Evolutionary conservation across 2,888 invertebrate species (phyloP), one percentile per base, ranked within the genome.

Genomic region (Bombylius discolor): DNA sequence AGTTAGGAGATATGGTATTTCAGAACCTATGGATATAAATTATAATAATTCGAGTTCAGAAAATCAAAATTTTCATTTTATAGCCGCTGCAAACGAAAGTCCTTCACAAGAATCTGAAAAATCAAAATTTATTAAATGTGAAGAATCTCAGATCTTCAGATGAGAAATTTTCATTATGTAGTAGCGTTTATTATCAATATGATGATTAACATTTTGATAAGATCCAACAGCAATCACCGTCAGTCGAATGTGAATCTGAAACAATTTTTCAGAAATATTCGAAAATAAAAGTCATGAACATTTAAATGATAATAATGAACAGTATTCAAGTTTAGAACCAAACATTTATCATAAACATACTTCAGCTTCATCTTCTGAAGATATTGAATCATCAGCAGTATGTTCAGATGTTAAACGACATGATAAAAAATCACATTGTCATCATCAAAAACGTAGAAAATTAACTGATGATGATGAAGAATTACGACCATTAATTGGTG

Each of bases 111-210:
- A 73, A 57, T 61, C 62, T 52, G 59, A 42, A 49, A 49, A 39
- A 39, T 39, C 39, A 11, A 11, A 23, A 23, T 23, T 3, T 23
- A 23, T 23, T 23, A 23, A 23, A 23, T 23, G 23, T 23, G 23
- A 23, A 23, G 23, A 23, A 23, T 23, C 23, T 23, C 23, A 3
- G 23, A 23, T 23, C 23, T 23, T 23, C 23, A 23, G 23, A 23
- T 23, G 23, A 73, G 4, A 69, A 73, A 8, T 62, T 73, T 55
- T 74, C 73, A 0, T 62, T 73, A 3, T 74, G 74, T 52, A 71
- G 71, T 1, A 72, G 73, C 9, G 59, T 73, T 56, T 72, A 72
- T 61, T 23, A 23, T 23, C 23, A 23, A 23, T 23, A 23, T 23
- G 23, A 23, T 23, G 23, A 23, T 23, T 2, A 23, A 23, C 23